A percentile compares a stretch with the other conserved stretches of the same genome.
Conservation (phyloP, 1,140 invertebrate species). For the Papilio polytes region DNA sequence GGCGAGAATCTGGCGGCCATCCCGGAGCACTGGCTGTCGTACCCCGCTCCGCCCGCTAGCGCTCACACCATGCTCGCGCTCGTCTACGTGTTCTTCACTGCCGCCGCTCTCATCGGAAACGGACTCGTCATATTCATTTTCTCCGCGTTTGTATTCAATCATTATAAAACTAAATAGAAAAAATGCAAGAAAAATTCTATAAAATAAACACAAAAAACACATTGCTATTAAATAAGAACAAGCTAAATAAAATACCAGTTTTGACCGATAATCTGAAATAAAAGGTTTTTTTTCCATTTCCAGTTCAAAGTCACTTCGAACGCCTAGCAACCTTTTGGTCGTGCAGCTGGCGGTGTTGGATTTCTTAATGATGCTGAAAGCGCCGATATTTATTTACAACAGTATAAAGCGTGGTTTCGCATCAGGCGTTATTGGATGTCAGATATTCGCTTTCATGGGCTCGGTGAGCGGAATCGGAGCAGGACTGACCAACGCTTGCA, state of each 20-base stretch:
- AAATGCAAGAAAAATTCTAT: background rate
- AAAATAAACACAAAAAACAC: background rate
- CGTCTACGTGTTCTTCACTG: constrained; percentile 91
- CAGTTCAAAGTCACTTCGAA: constrained; percentile 92
- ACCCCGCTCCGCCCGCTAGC: constrained; percentile 91
- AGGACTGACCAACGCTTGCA: constrained; percentile 91
- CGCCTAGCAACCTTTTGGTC: constrained; percentile 95
- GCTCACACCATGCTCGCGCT: constrained; percentile 93
- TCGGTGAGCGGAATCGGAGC: constrained; percentile 92
- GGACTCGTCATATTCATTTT: constrained; percentile 96
- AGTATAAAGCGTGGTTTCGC: constrained; percentile 92
- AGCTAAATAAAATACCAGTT: background rate
- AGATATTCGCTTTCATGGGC: constrained; percentile 91
- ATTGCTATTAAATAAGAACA: no score
- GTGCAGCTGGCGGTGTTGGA: constrained; percentile 94
- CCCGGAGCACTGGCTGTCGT: constrained; percentile 93
- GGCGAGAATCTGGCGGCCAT: constrained; percentile 90
- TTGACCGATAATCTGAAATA: background rate
- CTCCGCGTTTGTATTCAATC: constrained; percentile 86
- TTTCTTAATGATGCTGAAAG: constrained; percentile 94
- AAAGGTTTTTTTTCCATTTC: constrained; percentile 16
- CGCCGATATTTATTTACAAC: constrained; percentile 94
- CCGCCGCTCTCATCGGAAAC: constrained; percentile 92
- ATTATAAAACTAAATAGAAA: background rate
- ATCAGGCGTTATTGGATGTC: constrained; percentile 88